Percentiles rank a stretch among this genome's conserved stretches.
Evolutionary conservation across 2,113 vertebrate genomes (phyloP).

Genomic region (cattle (Bos taurus)): DNA sequence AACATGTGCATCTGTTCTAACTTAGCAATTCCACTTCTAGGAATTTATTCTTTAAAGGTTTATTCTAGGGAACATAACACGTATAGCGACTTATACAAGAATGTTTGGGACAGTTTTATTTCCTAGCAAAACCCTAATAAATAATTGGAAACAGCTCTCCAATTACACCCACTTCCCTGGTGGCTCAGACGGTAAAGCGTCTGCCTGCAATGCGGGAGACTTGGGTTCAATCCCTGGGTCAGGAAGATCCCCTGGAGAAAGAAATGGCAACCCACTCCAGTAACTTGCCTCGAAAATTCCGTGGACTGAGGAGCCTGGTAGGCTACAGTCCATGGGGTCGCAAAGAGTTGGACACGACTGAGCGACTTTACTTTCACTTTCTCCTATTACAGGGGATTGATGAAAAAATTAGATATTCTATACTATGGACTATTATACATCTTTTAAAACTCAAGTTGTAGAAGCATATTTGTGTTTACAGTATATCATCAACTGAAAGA

Average conservation of each 20-base stretch:
- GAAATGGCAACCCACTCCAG: neutral
- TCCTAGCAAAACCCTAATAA: neutral
- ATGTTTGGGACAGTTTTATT: neutral
- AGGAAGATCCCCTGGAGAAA: neutral
- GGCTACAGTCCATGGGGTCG: neutral
- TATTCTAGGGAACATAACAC: neutral
- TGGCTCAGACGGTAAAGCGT: neutral
- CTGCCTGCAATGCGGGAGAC: neutral
- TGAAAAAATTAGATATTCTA: neutral
- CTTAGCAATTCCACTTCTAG: neutral
- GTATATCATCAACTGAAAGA: neutral
- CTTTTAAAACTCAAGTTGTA: neutral
- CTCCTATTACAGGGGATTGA: neutral
- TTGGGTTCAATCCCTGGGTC: neutral
- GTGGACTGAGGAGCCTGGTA: neutral
- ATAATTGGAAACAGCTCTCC: neutral
- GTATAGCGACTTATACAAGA: neutral
- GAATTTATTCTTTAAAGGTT: neutral
- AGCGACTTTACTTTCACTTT: neutral
- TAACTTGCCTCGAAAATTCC: neutral
- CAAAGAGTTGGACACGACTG: accelerated
- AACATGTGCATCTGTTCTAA: neutral
- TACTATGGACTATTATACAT: neutral
- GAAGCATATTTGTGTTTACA: neutral
- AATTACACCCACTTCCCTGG: neutral